Evolutionary conservation across 2,888 invertebrate genomes (phyloP).

Genomic region (Trichopria drosophilae): DNA sequence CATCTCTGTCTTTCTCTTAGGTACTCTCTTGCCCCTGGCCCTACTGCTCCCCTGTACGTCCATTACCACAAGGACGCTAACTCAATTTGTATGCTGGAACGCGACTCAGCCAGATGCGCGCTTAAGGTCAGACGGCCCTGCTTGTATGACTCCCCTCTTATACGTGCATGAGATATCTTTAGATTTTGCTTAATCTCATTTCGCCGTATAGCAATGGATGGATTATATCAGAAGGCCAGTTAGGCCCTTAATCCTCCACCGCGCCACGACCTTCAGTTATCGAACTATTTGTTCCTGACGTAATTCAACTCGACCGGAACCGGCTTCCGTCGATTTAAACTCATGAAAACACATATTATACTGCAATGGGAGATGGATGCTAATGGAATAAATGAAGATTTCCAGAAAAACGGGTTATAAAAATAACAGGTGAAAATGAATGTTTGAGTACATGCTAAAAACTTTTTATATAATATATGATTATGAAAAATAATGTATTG

Average conservation of each 20-base stretch:
- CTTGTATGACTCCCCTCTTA: slow-evolving; percentile 37
- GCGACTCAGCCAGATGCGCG: slow-evolving; percentile 51
- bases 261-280: not conserved
- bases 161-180: slow-evolving; percentile 41
- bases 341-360: too few relatives aligned
- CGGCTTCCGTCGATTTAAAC: too few relatives aligned
- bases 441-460: too few relatives aligned
- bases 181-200: slow-evolving; percentile 43
- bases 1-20: slow-evolving; percentile 14
- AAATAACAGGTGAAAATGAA: too few relatives aligned
- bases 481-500: too few relatives aligned
- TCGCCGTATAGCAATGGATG: slow-evolving; percentile 36
- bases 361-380: too few relatives aligned
- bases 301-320: too few relatives aligned
- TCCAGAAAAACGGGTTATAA: too few relatives aligned
- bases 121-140: slow-evolving; percentile 49
- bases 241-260: slow-evolving; percentile 36
- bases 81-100: slow-evolving; percentile 55
- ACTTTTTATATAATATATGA: too few relatives aligned
- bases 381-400: too few relatives aligned
- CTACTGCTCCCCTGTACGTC: slow-evolving; percentile 32
- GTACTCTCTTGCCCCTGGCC: slow-evolving; percentile 18
- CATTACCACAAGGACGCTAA: slow-evolving; percentile 52
- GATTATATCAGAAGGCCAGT: slow-evolving; percentile 33
- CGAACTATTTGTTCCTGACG: too few relatives aligned